Evolutionary conservation across 2,797 vertebrate genomes (phyloP).

Genomic region (Naso thynnoides): DNA sequence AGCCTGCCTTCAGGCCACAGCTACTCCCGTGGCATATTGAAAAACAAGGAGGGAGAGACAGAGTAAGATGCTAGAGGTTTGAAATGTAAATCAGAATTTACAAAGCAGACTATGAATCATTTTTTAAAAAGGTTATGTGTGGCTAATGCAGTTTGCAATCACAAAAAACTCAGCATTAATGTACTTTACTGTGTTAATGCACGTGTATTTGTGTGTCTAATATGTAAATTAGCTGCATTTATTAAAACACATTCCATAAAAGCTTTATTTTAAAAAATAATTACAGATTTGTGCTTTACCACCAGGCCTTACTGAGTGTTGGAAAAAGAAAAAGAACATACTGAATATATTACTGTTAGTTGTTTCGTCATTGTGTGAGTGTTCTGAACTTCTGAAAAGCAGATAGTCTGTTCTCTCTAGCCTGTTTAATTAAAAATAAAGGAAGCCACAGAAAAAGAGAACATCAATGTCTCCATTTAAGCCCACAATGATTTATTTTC

Average conservation of each 20-base stretch:
- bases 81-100: constrained; percentile 32
- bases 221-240: neutral
- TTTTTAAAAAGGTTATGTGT: neutral
- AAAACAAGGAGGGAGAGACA: constrained; percentile 64
- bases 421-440: constrained; percentile 29
- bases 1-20: constrained; percentile 75
- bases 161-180: constrained; percentile 6
- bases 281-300: neutral
- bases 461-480: constrained; percentile 11
- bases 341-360: constrained; percentile 42
- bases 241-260: neutral
- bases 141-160: neutral
- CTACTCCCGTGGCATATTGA: constrained; percentile 40
- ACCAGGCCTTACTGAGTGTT: neutral
- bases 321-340: constrained; percentile 30
- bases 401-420: neutral
- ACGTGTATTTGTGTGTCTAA: neutral
- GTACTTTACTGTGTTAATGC: neutral
- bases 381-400: constrained; percentile 6
- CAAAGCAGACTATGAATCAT: constrained; percentile 13
- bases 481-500: neutral
- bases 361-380: neutral
- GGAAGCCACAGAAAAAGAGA: constrained; percentile 20
- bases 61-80: neutral
- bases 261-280: constrained; percentile 1